A percentile compares a stretch with the other conserved stretches of the same genome.
These are phyloP conservation scores for Triplophysa siluroides DNA, from an alignment of 2,113 vertebrate genomes.

Conservation along the genomic window DNA sequence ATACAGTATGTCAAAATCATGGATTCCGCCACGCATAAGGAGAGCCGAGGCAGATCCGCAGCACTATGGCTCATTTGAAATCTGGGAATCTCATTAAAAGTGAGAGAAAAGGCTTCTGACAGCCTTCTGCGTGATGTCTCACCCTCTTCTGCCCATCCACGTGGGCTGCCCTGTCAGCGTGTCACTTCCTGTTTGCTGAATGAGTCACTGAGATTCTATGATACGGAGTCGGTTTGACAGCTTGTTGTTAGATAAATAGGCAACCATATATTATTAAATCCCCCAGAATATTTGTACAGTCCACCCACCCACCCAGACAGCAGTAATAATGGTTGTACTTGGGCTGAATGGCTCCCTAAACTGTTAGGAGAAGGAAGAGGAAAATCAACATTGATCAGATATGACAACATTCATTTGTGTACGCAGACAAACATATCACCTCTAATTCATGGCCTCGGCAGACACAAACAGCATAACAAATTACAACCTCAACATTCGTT, in stretches of 20 bases:
- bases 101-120: conserved; percentile 61
- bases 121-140: conserved; percentile 50
- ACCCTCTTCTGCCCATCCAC: conserved; percentile 60
- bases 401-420: conserved; percentile 23
- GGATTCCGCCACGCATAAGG: conserved; percentile 55
- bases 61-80: conserved; percentile 60
- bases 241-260: conserved; percentile 68
- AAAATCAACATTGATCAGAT: conserved; percentile 31
- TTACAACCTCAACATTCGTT: too few relatives aligned
- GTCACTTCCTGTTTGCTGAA: conserved; percentile 72
- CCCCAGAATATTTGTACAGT: conserved; percentile 50
- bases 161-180: conserved; percentile 65
- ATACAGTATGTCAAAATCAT: background rate
- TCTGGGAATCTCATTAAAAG: conserved; percentile 67
- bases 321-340: background rate
- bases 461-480: background rate
- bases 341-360: conserved; percentile 16
- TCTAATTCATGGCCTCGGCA: background rate
- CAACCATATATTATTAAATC: conserved; percentile 59
- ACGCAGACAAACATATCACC: background rate
- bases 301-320: conserved; percentile 7
- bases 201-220: conserved; percentile 57
- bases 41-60: conserved; percentile 57
- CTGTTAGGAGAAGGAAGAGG: background rate
- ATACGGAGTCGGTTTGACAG: conserved; percentile 65